A percentile compares a stretch with the other conserved stretches of the same genome.
phyloP scores from a whole-genome alignment of 2,113 vertebrate genomes.

The Alosa alosa region DNA sequence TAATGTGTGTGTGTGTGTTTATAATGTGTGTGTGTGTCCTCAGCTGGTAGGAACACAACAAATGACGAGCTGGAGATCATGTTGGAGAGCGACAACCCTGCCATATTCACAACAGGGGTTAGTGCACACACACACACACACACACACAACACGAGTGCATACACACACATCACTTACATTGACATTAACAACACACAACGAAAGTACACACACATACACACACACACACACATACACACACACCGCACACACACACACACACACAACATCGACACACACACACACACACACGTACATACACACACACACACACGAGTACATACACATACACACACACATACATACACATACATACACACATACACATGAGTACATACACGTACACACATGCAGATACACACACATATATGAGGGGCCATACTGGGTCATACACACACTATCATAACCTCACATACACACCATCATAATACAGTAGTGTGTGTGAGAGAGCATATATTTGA shows the following conservation, averaged over 20 bases:
- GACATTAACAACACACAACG: too few relatives aligned
- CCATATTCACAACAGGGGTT: conserved; percentile 95
- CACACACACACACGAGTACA: neutral
- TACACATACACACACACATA: too few relatives aligned
- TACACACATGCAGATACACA: too few relatives aligned
- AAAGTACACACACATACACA: neutral
- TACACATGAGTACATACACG: too few relatives aligned
- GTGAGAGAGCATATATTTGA: too few relatives aligned
- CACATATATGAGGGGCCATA: too few relatives aligned
- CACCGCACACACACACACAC: neutral
- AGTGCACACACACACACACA: conserved; percentile 47
- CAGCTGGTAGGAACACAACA: conserved; percentile 93
- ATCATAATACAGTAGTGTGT: too few relatives aligned
- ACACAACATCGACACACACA: neutral
- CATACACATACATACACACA: too few relatives aligned
- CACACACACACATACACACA: neutral
- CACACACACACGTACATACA: neutral
- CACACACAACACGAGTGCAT: neutral
- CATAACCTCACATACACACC: too few relatives aligned
- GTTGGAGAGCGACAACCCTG: conserved; percentile 93
- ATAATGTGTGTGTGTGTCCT: conserved; percentile 42
- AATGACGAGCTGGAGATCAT: conserved; percentile 96
- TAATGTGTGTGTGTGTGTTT: conserved; percentile 12
- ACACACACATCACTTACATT: too few relatives aligned
- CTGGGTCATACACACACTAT: neutral